phyloP scores from a whole-genome alignment of 2,888 invertebrate genomes.

The Drosophila nigritarsus region DNA sequence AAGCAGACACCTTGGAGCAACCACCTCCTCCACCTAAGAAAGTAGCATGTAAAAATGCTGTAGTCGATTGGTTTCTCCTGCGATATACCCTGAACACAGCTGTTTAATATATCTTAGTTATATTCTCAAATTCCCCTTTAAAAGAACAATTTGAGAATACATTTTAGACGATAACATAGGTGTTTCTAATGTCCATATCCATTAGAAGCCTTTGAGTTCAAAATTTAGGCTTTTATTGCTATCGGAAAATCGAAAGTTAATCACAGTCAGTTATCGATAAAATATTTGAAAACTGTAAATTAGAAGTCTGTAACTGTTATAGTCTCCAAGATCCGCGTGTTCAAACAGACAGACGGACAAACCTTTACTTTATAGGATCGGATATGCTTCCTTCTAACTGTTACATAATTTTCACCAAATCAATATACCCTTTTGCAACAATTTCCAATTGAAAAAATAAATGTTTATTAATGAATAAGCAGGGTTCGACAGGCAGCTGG shows the following conservation, averaged over 20 bases:
- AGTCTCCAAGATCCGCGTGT: neutral
- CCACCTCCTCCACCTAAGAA: neutral
- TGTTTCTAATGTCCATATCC: neutral
- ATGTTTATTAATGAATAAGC: slow-evolving; percentile 51
- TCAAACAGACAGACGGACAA: no score
- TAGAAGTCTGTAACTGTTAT: neutral
- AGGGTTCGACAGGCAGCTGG: slow-evolving; percentile 24
- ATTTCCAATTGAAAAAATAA: neutral
- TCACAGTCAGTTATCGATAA: neutral
- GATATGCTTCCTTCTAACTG: neutral
- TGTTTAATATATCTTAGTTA: no score
- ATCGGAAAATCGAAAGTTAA: neutral
- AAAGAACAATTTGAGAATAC: neutral
- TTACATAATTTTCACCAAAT: neutral
- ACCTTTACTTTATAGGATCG: accelerated
- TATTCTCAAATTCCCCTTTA: neutral
- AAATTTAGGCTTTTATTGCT: no score
- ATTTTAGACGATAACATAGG: neutral
- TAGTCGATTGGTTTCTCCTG: neutral
- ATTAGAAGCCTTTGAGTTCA: neutral
- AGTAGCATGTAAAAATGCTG: neutral
- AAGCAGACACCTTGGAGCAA: slow-evolving; percentile 40
- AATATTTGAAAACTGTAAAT: no score
- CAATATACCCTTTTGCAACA: neutral
- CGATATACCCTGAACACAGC: neutral